phyloP scores from a whole-genome alignment of 2,888 invertebrate genomes.

The Drosophila birchii region DNA sequence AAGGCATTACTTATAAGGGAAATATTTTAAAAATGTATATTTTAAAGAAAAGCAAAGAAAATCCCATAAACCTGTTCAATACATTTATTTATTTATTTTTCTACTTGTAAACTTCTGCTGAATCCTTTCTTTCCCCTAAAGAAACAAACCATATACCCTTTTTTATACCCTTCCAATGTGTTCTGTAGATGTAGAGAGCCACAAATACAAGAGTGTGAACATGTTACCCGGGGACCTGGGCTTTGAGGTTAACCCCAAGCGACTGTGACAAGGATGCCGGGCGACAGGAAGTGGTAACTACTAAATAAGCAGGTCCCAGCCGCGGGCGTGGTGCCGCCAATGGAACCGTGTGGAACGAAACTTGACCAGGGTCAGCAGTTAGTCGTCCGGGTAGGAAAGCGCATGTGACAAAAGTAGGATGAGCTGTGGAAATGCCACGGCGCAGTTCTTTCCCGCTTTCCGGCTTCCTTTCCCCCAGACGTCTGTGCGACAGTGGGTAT shows the following conservation, averaged over 20 bases:
- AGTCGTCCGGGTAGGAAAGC: slow-evolving; percentile 26
- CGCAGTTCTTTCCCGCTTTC: slow-evolving; percentile 16
- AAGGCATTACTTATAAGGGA: no score
- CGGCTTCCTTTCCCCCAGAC: slow-evolving; percentile 10
- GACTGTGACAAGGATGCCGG: slow-evolving; percentile 38
- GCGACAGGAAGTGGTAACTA: slow-evolving; percentile 54
- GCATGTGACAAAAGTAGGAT: slow-evolving; percentile 64
- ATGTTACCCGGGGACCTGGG: slow-evolving; percentile 34
- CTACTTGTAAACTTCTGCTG: background rate
- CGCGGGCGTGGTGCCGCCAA: slow-evolving; percentile 46
- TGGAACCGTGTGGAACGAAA: slow-evolving; percentile 31
- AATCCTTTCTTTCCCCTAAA: background rate
- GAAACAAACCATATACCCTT: background rate
- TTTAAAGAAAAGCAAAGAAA: no score
- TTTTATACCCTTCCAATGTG: slow-evolving; percentile 5
- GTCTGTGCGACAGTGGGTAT: slow-evolving; percentile 32
- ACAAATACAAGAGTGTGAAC: slow-evolving; percentile 51
- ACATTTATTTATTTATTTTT: background rate
- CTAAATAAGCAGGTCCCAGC: slow-evolving; percentile 51
- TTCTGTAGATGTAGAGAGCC: background rate
- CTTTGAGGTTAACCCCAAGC: slow-evolving; percentile 46
- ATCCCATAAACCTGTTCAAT: background rate
- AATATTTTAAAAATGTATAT: no score
- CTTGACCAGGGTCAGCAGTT: slow-evolving; percentile 41
- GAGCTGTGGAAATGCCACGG: slow-evolving; percentile 50